Base-by-base conservation (phyloP, 2,888 invertebrate species). In the Drosophila anomalata region DNA sequence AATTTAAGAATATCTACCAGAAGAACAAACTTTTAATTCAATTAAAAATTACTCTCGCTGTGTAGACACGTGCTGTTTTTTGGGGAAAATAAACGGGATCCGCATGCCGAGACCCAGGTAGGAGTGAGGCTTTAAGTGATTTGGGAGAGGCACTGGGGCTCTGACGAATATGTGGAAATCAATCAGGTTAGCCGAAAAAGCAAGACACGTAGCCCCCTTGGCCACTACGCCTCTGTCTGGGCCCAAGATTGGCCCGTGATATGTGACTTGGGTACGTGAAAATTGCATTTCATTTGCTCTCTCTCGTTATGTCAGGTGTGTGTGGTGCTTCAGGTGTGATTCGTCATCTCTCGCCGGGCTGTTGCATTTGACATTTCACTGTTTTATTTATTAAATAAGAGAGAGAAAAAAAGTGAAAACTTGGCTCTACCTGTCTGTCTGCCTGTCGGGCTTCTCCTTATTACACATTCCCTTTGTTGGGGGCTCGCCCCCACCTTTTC, bases 341-440 rank as follows among this genome's bases (percentile, higher is more conserved):
- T 42, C 41, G 70, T 61, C 68, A 73, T 80, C 78, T 78, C 65
- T 54, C 50, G 46, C 31, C 55, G 24, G 58, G 53, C 58, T 70
- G 69, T 81, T 78, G 86, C 83, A 82, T 82, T 75, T 87, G 82
- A 87, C 82, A 86, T 79, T 85, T 87, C 29, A 29, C 75, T 79
- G 83, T 72, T 82, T 70, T 77, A 80, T 87, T 86, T 82, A 86
- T 82, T 82, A 87, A 82, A 82, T 82, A 22, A 62, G 46, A 29
- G 14, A 29, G 12, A 14, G 12, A 9, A 5, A 29, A 29, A 8
- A 17, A 17, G 17, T 17, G 14, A 51, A 26, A 24, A 20, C n/a
- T 9, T 31, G 12, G 12, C 9, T 33, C 41, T n/a, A 20, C 41
- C 54, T 20, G 31, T 14, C 44, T 39, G 11, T 36, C 46, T 14